Percentiles rank a stretch among this genome's conserved stretches.
Conservation (phyloP, 2,888 invertebrate genomes). For the Xylota sylvarum region DNA sequence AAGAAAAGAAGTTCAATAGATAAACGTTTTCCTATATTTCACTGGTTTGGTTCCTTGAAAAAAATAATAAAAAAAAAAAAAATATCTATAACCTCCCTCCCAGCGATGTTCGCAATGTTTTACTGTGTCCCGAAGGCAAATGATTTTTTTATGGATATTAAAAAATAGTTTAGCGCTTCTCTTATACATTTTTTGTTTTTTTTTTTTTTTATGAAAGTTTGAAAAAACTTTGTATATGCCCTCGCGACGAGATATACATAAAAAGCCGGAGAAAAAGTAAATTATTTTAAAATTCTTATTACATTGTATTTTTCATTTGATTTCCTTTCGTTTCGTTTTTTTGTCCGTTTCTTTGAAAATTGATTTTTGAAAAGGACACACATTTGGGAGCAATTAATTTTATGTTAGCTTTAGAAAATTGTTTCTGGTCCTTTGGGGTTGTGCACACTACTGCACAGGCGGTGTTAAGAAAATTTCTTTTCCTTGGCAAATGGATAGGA, state of each 20-base stretch:
- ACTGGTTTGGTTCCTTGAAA: not conserved
- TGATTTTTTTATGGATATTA: constrained; percentile 69
- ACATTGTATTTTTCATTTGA: constrained; percentile 33
- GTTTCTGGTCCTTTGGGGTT: constrained; percentile 16
- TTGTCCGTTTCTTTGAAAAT: constrained; percentile 22
- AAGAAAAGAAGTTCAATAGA: constrained; percentile 37
- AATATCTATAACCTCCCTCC: constrained; percentile 1
- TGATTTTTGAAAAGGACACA: constrained; percentile 52
- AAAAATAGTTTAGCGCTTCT: constrained; percentile 60
- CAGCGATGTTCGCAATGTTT: too few relatives aligned
- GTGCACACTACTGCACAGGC: not conserved
- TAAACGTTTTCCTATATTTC: constrained; percentile 25
- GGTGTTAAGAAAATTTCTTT: not conserved
- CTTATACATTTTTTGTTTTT: not conserved
- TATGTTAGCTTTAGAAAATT: constrained; percentile 51
- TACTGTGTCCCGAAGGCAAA: constrained; percentile 46
- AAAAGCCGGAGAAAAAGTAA: constrained; percentile 40
- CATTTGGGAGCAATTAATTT: constrained; percentile 56
- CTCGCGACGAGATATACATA: constrained; percentile 16
- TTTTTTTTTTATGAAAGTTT: constrained; percentile 47
- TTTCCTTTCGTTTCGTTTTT: constrained; percentile 12
- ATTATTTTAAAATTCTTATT: constrained; percentile 58
- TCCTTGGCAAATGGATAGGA: not conserved
- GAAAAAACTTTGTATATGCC: constrained; percentile 24
- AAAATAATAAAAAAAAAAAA: too few relatives aligned